Percentiles rank a stretch among this genome's conserved stretches.
These are phyloP conservation scores for Acrocyrtus sp. DNA, from an alignment of 2,888 invertebrate species.

Conservation along the genomic window DNA sequence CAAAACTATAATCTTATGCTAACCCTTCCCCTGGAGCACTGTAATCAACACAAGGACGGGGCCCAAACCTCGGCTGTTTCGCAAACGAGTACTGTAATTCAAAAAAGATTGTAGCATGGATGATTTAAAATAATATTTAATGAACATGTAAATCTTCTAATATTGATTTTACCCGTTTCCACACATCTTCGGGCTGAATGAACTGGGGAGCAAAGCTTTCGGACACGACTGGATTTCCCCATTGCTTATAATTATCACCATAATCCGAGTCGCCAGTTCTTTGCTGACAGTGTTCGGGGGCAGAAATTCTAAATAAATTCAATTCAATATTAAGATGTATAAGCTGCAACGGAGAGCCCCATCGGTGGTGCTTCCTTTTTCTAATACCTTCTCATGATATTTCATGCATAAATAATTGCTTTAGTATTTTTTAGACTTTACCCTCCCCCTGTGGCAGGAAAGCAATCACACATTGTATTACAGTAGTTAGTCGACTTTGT, in stretches of 20 bases:
- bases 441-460: constrained; percentile 54
- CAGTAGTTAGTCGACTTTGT: too few relatives aligned
- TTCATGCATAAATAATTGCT: neutral
- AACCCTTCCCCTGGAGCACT: constrained; percentile 58
- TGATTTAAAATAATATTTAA: neutral
- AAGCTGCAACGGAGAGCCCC: neutral
- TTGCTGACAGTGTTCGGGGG: constrained; percentile 48
- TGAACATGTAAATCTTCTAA: neutral
- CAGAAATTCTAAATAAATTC: constrained; percentile 20
- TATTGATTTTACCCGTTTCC: constrained; percentile 45
- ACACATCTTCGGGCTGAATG: constrained; percentile 16
- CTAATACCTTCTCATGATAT: too few relatives aligned
- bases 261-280: constrained; percentile 61
- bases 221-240: constrained; percentile 43
- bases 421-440: constrained; percentile 7
- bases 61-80: constrained; percentile 53
- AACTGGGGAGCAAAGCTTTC: constrained; percentile 31
- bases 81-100: constrained; percentile 53
- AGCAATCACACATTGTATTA: constrained; percentile 62
- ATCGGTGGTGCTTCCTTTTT: too few relatives aligned
- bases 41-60: constrained; percentile 55
- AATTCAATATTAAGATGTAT: neutral
- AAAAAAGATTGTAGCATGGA: neutral
- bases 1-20: neutral
- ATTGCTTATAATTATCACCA: constrained; percentile 58